phyloP scores from a whole-genome alignment of 2,113 vertebrate genomes.

The Phylloscopus trochiloides region DNA sequence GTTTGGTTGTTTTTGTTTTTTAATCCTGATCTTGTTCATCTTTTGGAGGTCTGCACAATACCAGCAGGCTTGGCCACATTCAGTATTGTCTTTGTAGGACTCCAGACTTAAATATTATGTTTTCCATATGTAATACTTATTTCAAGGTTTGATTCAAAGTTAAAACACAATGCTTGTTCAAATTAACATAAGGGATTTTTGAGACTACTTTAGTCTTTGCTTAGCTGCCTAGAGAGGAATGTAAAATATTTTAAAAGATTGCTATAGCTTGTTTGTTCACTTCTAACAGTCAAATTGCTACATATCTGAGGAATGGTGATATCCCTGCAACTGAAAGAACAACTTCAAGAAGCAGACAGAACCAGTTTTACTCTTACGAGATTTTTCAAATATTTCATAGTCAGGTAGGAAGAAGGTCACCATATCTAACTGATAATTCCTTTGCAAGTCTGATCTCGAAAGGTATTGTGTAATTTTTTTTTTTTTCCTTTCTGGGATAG shows the following conservation, averaged over 20 bases:
- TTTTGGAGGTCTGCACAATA: neutral
- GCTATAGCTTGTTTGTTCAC: neutral
- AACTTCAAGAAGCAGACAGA: neutral
- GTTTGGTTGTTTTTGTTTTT: neutral
- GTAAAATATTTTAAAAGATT: slow-evolving; percentile 9
- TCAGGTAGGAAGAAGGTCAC: neutral
- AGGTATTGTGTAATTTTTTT: neutral
- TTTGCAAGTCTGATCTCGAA: neutral
- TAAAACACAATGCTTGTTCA: neutral
- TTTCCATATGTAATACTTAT: slow-evolving; percentile 48
- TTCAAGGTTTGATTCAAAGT: slow-evolving; percentile 40
- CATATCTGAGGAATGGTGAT: neutral
- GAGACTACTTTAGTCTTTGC: neutral
- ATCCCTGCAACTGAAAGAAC: neutral
- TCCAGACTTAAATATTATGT: neutral
- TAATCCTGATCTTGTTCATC: neutral
- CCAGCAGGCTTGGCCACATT: neutral
- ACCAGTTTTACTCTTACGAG: neutral
- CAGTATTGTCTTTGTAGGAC: neutral
- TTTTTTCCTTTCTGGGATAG: neutral
- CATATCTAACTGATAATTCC: neutral
- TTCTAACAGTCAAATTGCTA: neutral
- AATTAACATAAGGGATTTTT: neutral
- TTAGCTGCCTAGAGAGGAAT: neutral
- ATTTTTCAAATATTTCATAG: neutral